These are phyloP conservation scores for Dendroctonus valens DNA, from an alignment of 1,140 invertebrate genomes.

Conservation along the genomic window DNA sequence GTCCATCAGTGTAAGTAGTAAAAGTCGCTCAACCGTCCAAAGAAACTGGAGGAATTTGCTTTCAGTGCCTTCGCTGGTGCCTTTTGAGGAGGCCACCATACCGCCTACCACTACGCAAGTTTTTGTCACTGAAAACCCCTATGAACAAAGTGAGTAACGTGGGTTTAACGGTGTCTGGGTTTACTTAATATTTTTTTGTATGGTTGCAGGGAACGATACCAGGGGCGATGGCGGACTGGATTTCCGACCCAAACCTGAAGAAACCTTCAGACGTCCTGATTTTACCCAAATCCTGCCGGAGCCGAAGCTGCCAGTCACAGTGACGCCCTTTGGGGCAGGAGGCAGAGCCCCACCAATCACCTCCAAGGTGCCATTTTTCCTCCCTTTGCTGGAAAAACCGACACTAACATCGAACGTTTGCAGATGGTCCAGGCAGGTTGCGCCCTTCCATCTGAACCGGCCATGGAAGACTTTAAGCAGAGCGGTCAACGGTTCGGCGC, in stretches of 20 bases:
- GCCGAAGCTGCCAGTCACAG: neutral
- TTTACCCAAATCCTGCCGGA: slow-evolving; percentile 7
- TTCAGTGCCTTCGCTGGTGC: slow-evolving; percentile 34
- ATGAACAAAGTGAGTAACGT: slow-evolving; percentile 23
- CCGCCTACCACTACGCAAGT: slow-evolving; percentile 34
- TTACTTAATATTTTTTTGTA: slow-evolving; percentile 6
- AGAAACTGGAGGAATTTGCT: neutral
- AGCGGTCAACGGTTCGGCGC: slow-evolving; percentile 36
- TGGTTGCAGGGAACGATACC: slow-evolving; percentile 17
- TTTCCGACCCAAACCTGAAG: slow-evolving; percentile 7
- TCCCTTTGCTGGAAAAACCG: neutral
- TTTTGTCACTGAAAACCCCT: slow-evolving; percentile 35
- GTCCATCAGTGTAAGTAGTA: slow-evolving; percentile 38
- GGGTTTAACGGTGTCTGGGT: neutral
- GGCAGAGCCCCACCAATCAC: slow-evolving; percentile 29
- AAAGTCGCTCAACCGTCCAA: neutral
- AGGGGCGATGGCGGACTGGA: slow-evolving; percentile 45
- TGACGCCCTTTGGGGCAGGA: slow-evolving; percentile 7
- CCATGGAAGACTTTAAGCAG: slow-evolving; percentile 27
- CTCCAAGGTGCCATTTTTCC: slow-evolving; percentile 14
- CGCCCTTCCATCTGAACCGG: slow-evolving; percentile 35
- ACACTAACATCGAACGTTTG: neutral
- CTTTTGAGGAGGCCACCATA: slow-evolving; percentile 34
- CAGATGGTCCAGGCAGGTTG: slow-evolving; percentile 33
- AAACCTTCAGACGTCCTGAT: neutral